Percentiles rank a stretch among this genome's conserved stretches.
Evolutionary conservation across 2,888 invertebrate species (phyloP).

Genomic region (Anarsia innoxiella): DNA sequence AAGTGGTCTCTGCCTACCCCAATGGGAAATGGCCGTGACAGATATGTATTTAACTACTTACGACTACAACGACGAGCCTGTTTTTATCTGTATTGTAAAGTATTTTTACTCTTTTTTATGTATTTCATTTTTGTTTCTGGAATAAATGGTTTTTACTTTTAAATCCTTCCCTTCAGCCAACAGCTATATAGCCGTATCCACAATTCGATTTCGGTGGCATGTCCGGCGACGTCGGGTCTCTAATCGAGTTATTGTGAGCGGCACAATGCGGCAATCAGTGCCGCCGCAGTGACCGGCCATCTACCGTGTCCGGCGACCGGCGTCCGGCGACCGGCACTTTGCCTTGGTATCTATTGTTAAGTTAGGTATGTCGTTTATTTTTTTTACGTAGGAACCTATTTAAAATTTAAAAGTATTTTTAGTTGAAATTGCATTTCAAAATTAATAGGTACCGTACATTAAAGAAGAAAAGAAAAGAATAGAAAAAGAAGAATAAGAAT

Average conservation of each 20-base stretch:
- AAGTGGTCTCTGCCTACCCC: no score
- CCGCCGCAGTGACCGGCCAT: constrained; percentile 23
- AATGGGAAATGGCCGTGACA: no score
- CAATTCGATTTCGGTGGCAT: constrained; percentile 22
- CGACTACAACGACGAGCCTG: no score
- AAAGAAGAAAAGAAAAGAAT: background rate
- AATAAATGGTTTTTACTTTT: no score
- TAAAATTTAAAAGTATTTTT: background rate
- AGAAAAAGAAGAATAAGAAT: background rate
- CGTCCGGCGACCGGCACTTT: constrained; percentile 28
- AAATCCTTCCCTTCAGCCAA: no score
- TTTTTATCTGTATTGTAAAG: no score
- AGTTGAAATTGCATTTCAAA: background rate
- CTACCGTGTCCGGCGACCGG: background rate
- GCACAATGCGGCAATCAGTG: constrained; percentile 70
- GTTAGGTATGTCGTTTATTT: no score
- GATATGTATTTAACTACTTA: no score
- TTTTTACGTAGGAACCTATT: no score
- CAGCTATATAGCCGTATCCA: constrained; percentile 3
- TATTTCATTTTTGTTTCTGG: no score
- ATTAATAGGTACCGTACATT: background rate
- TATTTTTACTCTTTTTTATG: no score
- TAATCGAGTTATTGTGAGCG: constrained; percentile 73
- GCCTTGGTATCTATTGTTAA: no score
- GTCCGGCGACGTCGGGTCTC: constrained; percentile 53